Conservation (phyloP, 2,888 invertebrate species). For the Liodrosophila aerea region DNA sequence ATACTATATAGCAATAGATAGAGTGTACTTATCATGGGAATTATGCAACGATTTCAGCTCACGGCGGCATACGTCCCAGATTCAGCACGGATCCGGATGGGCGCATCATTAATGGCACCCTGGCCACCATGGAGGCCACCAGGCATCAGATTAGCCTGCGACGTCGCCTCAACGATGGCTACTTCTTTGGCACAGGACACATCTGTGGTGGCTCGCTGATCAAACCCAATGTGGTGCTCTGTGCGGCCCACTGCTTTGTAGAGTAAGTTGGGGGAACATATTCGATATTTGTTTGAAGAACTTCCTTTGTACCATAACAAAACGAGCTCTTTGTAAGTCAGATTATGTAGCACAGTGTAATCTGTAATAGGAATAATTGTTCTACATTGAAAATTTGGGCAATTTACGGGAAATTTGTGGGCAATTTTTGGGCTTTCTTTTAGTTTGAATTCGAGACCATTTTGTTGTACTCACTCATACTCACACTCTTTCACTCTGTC, state of each 20-base stretch:
- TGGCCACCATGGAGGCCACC: slow-evolving; percentile 59
- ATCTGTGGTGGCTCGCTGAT: slow-evolving; percentile 79
- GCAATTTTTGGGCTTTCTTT: too few species aligned
- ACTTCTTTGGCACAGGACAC: slow-evolving; percentile 79
- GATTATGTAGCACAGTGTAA: too few species aligned
- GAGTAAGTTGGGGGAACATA: slow-evolving; percentile 58
- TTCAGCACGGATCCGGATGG: slow-evolving; percentile 56
- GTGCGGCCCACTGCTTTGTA: slow-evolving; percentile 80
- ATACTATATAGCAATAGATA: neutral
- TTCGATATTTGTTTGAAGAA: neutral
- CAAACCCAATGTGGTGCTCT: slow-evolving; percentile 65
- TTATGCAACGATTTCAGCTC: too few species aligned
- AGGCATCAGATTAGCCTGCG: slow-evolving; percentile 78
- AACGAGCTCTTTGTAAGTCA: too few species aligned
- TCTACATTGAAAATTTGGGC: too few species aligned
- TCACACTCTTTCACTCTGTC: too few species aligned
- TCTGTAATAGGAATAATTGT: too few species aligned
- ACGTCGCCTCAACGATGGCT: slow-evolving; percentile 63
- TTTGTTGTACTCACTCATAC: too few species aligned
- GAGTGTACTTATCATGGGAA: too few species aligned
- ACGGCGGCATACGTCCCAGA: slow-evolving; percentile 36
- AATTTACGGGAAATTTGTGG: too few species aligned
- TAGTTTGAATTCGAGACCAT: too few species aligned
- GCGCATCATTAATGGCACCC: slow-evolving; percentile 73
- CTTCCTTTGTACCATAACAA: too few species aligned